Conservation (phyloP, 2,797 vertebrate species). For the Leontocebus nigricollis region DNA sequence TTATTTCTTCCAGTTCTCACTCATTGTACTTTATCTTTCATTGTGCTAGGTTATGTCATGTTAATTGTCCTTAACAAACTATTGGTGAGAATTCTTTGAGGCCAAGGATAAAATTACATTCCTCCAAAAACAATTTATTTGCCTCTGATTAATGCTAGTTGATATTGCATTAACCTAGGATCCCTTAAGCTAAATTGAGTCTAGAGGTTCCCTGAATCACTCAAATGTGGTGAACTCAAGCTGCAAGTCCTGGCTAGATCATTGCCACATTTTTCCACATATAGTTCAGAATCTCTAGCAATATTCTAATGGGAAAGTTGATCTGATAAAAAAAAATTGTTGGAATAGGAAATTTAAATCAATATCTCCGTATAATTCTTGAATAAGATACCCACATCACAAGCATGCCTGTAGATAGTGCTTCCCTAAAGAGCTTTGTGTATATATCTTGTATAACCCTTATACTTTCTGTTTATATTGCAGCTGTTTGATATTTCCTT, state of each 20-base stretch:
- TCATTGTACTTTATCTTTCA: neutral
- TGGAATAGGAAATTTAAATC: neutral
- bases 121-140: neutral
- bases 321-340: neutral
- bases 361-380: neutral
- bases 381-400: neutral
- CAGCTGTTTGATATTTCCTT: neutral
- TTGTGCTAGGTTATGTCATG: neutral
- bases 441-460: neutral
- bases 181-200: neutral
- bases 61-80: neutral
- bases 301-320: neutral
- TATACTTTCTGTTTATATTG: neutral
- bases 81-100: neutral
- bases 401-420: neutral
- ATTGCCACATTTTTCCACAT: neutral
- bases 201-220: neutral
- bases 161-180: neutral
- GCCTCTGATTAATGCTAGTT: neutral
- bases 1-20: neutral
- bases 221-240: neutral
- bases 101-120: neutral
- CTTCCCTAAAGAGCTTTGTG: neutral
- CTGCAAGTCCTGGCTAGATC: neutral
- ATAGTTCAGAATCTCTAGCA: neutral